Conservation (phyloP, 2,113 vertebrate genomes). For the Desmodus rotundus region DNA sequence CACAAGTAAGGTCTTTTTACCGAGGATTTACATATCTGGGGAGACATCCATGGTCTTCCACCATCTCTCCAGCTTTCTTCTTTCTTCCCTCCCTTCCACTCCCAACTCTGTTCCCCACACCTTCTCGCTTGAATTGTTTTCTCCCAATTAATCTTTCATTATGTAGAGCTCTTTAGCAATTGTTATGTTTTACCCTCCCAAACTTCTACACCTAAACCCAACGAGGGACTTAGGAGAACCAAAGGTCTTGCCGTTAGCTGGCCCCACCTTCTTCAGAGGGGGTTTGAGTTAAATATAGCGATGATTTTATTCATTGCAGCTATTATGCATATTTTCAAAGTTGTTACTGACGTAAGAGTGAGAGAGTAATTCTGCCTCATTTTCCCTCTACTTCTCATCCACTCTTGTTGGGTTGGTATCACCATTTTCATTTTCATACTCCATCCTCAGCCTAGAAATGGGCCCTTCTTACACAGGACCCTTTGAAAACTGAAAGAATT, state of each 20-base stretch:
- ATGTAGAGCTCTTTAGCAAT: not conserved
- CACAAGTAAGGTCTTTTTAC: not conserved
- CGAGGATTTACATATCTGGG: not conserved
- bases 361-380: not conserved
- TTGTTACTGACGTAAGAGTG: not conserved
- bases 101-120: not conserved
- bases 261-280: not conserved
- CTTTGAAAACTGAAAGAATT: not conserved
- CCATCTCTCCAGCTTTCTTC: not conserved
- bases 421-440: not conserved
- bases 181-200: not conserved
- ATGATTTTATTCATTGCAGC: not conserved
- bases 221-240: accelerated
- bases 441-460: not conserved
- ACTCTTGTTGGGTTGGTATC: not conserved
- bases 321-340: not conserved
- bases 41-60: not conserved
- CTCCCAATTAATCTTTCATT: not conserved
- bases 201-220: not conserved
- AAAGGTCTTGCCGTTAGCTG: not conserved
- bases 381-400: no score
- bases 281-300: not conserved
- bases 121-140: not conserved
- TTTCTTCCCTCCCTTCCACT: not conserved
- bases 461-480: not conserved